Base-by-base conservation (phyloP, 2,888 invertebrate species). In the Philhelius pedissequus region DNA sequence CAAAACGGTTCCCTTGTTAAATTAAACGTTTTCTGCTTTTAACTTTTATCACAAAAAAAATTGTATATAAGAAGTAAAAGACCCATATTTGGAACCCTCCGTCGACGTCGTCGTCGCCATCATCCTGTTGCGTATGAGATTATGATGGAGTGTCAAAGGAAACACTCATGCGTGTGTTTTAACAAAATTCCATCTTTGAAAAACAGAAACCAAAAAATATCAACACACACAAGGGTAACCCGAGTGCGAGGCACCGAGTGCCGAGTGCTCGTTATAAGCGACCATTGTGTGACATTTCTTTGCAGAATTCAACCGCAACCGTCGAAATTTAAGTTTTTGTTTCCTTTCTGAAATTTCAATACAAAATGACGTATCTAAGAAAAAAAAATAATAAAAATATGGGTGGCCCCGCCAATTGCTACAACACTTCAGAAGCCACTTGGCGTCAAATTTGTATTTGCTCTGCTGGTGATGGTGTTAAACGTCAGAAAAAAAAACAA, bases 101-200 rank as follows among this genome's bases (percentile, higher is more conserved):
- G n/a, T n/a, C n/a, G n/a, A n/a, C n/a, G n/a, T n/a, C 8, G 9
- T 15, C n/a, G 11, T 35, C 9, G n/a, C 0, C 9, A 11, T 45
- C 18, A 20, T 58, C 56, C 43, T 60, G 50, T 71, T 27, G 50
- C 48, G 43, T 58, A 30, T 60, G 6, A 7, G n/a, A 22, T 22
- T 48, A 22, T 13, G 15, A 43, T 43, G 27, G 60, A 62, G 80
- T 77, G 75, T 60, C 75, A 80, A 84, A 80, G 54, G 71, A 66
- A 71, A 84, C 84, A 80, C 80, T 84, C 84, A 84, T 75, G 84
- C 84, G 80, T 76, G 52, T 68, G 60, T 80, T 80, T 80, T 69
- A 76, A 75, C 71, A 80, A 64, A 84, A 75, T 79, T 80, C 45
- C 68, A 75, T 77, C 71, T 79, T 84, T 84, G 68, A 84, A 79